These are phyloP conservation scores for Marcusenius ussheri DNA, from an alignment of 2,113 vertebrate species.

Conservation along the genomic window DNA sequence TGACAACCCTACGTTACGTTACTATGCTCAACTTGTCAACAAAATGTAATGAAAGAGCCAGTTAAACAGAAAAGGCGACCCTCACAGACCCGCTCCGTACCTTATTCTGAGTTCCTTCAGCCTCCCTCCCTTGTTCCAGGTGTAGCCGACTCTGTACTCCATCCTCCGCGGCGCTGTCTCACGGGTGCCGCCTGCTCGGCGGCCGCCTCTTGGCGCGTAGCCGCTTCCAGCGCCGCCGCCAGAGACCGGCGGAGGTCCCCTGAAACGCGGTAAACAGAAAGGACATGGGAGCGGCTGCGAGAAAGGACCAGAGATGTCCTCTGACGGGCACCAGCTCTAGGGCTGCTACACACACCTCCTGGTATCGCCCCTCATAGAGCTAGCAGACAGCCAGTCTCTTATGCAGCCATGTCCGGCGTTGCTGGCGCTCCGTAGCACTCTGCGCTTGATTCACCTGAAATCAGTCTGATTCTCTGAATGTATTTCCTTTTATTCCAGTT, in stretches of 20 bases:
- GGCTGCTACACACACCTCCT: neutral
- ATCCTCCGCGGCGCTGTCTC: constrained; percentile 15
- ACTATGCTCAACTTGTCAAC: neutral
- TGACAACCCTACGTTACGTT: neutral
- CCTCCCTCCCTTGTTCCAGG: constrained; percentile 58
- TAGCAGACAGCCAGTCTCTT: neutral
- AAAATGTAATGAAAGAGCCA: neutral
- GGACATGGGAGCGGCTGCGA: neutral
- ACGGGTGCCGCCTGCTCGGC: neutral
- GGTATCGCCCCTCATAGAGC: neutral
- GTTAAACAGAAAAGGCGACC: neutral
- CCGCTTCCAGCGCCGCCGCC: neutral
- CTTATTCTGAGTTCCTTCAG: constrained; percentile 69
- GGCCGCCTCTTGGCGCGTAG: neutral
- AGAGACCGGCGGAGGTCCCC: neutral
- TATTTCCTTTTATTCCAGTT: neutral
- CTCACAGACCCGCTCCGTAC: constrained; percentile 38
- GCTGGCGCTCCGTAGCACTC: neutral
- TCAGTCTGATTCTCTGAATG: neutral
- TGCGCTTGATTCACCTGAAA: neutral
- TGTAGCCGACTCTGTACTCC: constrained; percentile 41
- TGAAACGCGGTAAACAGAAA: neutral
- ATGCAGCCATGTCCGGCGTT: neutral
- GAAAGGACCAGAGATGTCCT: neutral
- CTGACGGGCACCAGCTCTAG: neutral